These are phyloP conservation scores for Amblyornis subalaris DNA, from an alignment of 2,113 vertebrate species.

Conservation along the genomic window DNA sequence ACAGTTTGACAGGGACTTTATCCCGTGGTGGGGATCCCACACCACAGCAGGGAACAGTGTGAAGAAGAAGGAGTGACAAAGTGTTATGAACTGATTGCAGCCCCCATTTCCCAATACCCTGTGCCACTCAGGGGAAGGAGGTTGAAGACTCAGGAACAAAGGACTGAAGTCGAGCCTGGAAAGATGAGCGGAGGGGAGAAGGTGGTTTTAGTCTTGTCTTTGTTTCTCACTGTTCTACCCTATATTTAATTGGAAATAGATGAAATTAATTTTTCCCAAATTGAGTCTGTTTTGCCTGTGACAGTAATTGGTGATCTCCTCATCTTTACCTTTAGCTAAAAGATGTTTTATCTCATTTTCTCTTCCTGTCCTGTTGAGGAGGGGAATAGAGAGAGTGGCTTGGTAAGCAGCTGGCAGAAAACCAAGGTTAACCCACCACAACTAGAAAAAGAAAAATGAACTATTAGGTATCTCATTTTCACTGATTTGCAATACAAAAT, in stretches of 20 bases:
- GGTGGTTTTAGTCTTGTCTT: not conserved
- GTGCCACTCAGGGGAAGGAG: not conserved
- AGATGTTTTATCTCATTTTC: not conserved
- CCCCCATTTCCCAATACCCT: not conserved
- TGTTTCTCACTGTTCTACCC: not conserved
- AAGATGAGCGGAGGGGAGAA: not conserved
- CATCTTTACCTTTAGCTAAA: not conserved
- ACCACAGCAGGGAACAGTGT: not conserved
- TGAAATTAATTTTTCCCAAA: not conserved
- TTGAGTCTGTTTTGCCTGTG: not conserved
- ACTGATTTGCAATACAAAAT: not conserved
- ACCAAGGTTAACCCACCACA: not conserved
- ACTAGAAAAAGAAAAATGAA: not conserved
- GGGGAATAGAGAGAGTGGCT: not conserved
- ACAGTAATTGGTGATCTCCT: not conserved
- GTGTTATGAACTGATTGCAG: not conserved
- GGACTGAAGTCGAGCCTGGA: not conserved
- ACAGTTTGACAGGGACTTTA: not conserved
- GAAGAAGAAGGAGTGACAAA: not conserved
- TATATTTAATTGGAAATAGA: not conserved
- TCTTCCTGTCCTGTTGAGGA: not conserved
- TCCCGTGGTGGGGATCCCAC: rapidly evolving
- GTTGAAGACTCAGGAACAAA: not conserved
- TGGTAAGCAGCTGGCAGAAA: not conserved
- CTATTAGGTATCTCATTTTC: not conserved